Percentiles rank a stretch among this genome's conserved stretches.
Evolutionary conservation across 2,113 vertebrate species (phyloP).

Genomic region (Chaetops frenatus): DNA sequence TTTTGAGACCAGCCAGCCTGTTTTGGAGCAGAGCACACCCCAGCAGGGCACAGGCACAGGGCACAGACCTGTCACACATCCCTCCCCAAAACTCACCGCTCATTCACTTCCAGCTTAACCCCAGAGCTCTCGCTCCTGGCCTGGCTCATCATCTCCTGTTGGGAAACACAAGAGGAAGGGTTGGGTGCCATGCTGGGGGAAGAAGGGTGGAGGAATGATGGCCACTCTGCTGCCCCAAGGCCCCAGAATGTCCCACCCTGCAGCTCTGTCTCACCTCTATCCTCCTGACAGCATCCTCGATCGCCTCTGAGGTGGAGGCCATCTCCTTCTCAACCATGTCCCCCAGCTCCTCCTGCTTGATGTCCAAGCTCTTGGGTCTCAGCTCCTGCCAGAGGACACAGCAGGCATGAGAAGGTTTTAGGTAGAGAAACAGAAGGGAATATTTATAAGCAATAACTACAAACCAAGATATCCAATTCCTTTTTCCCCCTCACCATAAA

Average conservation of each 20-base stretch:
- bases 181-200: fast-evolving
- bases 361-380: slow-evolving; percentile 86
- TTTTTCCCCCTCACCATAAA: fast-evolving
- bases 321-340: slow-evolving; percentile 98
- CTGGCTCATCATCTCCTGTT: slow-evolving; percentile 95
- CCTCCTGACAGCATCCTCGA: slow-evolving; percentile 89
- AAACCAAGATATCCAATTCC: background rate
- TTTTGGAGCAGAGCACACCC: background rate
- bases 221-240: background rate
- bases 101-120: slow-evolving; percentile 92
- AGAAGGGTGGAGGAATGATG: background rate
- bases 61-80: background rate
- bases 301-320: slow-evolving; percentile 88
- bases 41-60: fast-evolving
- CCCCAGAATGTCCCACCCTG: background rate
- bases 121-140: slow-evolving; percentile 86
- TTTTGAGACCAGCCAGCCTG: background rate
- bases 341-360: slow-evolving; percentile 90
- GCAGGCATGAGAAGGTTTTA: background rate
- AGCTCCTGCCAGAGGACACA: slow-evolving; percentile 75
- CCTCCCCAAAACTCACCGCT: slow-evolving; percentile 77
- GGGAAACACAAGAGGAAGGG: background rate
- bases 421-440: background rate
- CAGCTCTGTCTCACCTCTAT: slow-evolving; percentile 80
- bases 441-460: background rate